Percentiles rank a stretch among this genome's conserved stretches.
Evolutionary conservation across 2,797 vertebrate species (phyloP).

Genomic region (Pogonophryne albipinna): DNA sequence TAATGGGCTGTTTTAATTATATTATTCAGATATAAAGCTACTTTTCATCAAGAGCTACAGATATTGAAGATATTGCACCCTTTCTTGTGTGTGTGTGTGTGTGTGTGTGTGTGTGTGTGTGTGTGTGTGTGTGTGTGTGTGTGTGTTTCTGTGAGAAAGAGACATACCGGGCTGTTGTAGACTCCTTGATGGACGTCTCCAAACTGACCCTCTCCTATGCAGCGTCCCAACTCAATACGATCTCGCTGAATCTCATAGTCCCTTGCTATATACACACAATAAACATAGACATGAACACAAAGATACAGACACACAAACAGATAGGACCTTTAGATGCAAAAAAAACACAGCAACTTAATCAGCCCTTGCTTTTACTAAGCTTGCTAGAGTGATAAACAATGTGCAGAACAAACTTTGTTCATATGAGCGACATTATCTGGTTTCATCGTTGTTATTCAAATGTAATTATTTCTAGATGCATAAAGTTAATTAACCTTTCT

Average conservation of each 20-base stretch:
- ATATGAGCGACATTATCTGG: background rate
- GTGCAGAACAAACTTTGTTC: background rate
- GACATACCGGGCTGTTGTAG: constrained; percentile 93
- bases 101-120: background rate
- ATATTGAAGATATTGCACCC: background rate
- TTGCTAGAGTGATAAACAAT: constrained; percentile 64
- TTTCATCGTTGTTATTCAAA: background rate
- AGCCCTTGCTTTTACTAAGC: constrained; percentile 54
- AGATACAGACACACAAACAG: constrained; percentile 31
- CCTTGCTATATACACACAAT: constrained; percentile 77
- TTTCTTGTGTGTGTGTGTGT: background rate
- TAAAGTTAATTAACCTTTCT: background rate
- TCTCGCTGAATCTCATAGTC: constrained; percentile 99
- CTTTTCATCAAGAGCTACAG: background rate
- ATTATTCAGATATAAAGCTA: background rate
- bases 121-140: too few relatives aligned
- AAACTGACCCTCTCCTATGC: constrained; percentile 98
- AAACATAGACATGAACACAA: constrained; percentile 36
- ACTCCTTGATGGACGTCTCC: constrained; percentile 98
- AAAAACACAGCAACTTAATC: constrained; percentile 19
- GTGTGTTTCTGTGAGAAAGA: background rate
- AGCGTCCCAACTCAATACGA: constrained; percentile 95
- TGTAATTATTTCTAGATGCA: background rate
- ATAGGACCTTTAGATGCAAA: constrained; percentile 18
- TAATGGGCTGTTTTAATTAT: background rate